Evolutionary conservation across 2,113 vertebrate species (phyloP).

Genomic region (Grammomys dolichurus): DNA sequence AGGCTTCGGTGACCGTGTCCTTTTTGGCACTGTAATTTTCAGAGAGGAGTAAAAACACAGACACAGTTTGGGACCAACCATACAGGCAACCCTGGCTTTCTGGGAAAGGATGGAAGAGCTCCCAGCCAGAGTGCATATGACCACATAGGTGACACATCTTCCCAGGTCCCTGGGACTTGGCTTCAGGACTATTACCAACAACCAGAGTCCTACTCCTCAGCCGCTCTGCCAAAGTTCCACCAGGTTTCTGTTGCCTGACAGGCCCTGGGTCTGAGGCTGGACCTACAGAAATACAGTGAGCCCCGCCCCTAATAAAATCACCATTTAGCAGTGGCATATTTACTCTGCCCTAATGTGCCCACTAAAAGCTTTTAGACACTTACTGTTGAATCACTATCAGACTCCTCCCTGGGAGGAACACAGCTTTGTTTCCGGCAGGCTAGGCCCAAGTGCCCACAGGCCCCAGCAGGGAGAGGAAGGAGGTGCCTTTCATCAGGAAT

Average conservation of each 20-base stretch:
- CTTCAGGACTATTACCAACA: not conserved
- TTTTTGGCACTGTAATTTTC: not conserved
- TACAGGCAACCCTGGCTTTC: not conserved
- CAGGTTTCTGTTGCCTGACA: not conserved
- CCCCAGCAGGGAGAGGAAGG: not conserved
- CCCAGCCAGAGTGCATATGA: not conserved
- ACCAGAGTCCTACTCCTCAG: not conserved
- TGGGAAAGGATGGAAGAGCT: not conserved
- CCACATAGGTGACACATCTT: not conserved
- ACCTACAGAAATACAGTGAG: not conserved
- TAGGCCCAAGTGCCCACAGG: not conserved
- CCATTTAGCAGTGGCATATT: slow-evolving; percentile 18
- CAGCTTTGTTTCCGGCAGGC: not conserved
- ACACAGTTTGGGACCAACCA: not conserved
- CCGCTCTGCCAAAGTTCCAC: not conserved
- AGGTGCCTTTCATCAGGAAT: not conserved
- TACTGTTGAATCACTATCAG: not conserved
- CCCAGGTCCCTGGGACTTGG: not conserved
- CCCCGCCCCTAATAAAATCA: slow-evolving; percentile 42
- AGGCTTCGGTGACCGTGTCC: not conserved
- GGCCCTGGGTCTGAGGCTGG: not conserved
- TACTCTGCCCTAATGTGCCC: not conserved
- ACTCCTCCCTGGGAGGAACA: not conserved
- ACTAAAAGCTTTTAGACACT: slow-evolving; percentile 61
- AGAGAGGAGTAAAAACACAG: not conserved